Conservation (phyloP, 2,888 invertebrate species). For the Herminia tarsipennalis region DNA sequence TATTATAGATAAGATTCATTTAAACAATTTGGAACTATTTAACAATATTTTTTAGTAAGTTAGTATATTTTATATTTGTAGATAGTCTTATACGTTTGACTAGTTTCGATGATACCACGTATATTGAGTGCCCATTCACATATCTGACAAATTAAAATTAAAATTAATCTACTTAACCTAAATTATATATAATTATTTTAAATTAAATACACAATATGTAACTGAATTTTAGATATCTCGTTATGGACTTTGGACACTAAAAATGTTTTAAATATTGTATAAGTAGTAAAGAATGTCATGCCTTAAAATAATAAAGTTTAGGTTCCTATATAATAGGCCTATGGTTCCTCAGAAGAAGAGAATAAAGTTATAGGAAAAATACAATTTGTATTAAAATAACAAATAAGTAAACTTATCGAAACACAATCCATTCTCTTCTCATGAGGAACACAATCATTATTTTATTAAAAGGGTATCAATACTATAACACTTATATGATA, state of each 20-base stretch:
- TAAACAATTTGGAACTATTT: conserved; percentile 46
- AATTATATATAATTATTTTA: conserved; percentile 19
- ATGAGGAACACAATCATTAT: conserved; percentile 64
- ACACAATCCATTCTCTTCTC: conserved; percentile 49
- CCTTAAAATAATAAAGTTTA: conserved; percentile 57
- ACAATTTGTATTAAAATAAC: conserved; percentile 15
- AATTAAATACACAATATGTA: conserved; percentile 7
- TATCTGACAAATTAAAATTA: conserved; percentile 30
- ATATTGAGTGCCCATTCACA: conserved; percentile 44
- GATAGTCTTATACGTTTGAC: conserved; percentile 54
- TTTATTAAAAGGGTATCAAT: conserved; percentile 76
- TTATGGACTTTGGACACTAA: conserved; percentile 32
- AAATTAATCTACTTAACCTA: conserved; percentile 27
- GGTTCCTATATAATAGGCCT: conserved; percentile 71
- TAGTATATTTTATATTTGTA: conserved; percentile 36
- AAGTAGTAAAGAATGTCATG: conserved; percentile 48
- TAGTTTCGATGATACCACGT: conserved; percentile 65
- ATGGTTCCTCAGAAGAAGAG: conserved; percentile 64
- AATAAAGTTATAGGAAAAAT: conserved; percentile 35
- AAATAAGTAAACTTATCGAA: conserved; percentile 22
- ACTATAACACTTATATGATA: conserved; percentile 82
- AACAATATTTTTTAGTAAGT: conserved; percentile 41
- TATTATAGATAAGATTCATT: conserved; percentile 35
- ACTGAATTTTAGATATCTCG: conserved; percentile 12
- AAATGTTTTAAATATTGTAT: conserved; percentile 21